phyloP scores from a whole-genome alignment of 2,113 vertebrate genomes.

The Peromyscus californicus region DNA sequence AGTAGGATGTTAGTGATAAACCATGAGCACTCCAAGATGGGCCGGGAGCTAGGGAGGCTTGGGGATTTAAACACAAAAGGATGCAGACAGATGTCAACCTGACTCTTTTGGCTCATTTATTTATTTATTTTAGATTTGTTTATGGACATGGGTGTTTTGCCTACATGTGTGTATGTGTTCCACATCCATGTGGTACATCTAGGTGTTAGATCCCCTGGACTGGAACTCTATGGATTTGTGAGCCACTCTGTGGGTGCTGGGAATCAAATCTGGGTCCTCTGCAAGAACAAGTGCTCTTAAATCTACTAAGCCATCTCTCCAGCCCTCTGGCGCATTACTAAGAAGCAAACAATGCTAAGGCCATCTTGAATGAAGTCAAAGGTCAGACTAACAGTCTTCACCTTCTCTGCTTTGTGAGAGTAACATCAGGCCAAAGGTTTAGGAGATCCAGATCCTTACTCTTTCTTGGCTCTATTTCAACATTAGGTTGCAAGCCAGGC shows the following conservation, averaged over 20 bases:
- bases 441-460: constrained; percentile 25
- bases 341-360: constrained; percentile 13
- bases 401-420: constrained; percentile 30
- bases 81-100: not conserved
- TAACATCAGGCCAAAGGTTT: constrained; percentile 20
- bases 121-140: not conserved
- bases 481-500: not conserved
- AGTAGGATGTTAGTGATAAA: constrained; percentile 50
- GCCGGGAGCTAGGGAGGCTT: not conserved
- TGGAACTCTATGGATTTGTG: not conserved
- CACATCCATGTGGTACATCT: not conserved
- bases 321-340: not conserved
- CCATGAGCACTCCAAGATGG: not conserved
- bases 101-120: constrained; percentile 39
- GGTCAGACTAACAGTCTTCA: not conserved
- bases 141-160: not conserved
- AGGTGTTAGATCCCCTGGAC: not conserved
- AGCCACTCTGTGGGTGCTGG: not conserved
- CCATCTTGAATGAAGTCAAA: constrained; percentile 39
- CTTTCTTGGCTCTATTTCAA: constrained; percentile 21
- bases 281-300: not conserved
- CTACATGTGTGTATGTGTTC: not conserved
- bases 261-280: not conserved
- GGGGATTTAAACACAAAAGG: constrained; percentile 24
- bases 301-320: not conserved